phyloP scores from a whole-genome alignment of 2,113 vertebrate species.

The Lontra canadensis region DNA sequence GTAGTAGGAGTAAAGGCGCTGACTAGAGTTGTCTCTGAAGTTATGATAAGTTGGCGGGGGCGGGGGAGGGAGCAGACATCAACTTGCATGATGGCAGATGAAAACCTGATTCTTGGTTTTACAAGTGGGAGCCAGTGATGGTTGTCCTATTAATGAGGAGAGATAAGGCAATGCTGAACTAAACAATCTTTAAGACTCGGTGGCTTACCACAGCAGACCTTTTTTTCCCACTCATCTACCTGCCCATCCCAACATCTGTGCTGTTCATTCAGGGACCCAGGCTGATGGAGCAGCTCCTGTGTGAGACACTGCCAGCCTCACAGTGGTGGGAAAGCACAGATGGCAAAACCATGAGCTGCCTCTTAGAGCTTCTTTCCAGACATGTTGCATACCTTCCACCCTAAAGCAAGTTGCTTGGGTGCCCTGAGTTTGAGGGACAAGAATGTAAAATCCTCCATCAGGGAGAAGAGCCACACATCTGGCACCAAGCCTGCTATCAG shows the following conservation, averaged over 20 bases:
- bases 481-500: neutral
- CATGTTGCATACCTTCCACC: neutral
- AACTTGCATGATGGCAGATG: neutral
- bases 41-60: neutral
- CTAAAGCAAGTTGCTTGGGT: neutral
- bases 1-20: neutral
- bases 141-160: neutral
- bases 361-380: neutral
- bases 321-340: neutral
- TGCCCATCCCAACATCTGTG: neutral
- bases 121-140: neutral
- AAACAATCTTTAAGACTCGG: neutral
- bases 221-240: neutral
- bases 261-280: neutral
- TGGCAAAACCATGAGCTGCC: neutral
- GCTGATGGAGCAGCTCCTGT: neutral
- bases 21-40: neutral
- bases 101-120: neutral
- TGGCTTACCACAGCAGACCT: neutral
- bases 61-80: accelerated
- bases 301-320: neutral
- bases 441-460: neutral
- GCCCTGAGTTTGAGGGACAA: neutral
- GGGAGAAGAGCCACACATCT: neutral
- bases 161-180: neutral